Evolutionary conservation across 2,888 invertebrate species (phyloP).

Genomic region (Abrostola tripartita): DNA sequence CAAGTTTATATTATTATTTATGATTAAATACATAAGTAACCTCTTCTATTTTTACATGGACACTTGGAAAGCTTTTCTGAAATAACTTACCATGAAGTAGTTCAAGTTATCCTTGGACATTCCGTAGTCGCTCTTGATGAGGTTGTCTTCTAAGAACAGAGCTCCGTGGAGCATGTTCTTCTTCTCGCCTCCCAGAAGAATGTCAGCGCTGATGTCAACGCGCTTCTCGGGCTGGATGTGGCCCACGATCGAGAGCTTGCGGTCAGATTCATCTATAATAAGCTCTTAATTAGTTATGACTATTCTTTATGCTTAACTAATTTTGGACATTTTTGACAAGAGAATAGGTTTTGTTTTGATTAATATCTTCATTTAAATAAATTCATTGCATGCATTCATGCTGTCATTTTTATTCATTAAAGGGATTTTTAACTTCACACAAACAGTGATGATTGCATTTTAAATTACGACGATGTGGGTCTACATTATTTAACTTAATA

Average conservation of each 20-base stretch:
- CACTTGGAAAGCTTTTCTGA: background rate
- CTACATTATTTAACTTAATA: background rate
- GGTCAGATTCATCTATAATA: conserved; percentile 77
- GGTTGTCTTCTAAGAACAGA: conserved; percentile 89
- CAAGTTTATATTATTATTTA: too few species aligned
- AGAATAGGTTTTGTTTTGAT: too few species aligned
- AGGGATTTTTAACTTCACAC: too few species aligned
- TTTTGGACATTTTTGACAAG: background rate
- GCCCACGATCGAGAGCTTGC: conserved; percentile 86
- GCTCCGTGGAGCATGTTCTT: conserved; percentile 88
- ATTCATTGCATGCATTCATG: too few species aligned
- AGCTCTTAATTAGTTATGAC: background rate
- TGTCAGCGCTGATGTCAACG: conserved; percentile 89
- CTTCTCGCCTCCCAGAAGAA: conserved; percentile 85
- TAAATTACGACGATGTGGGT: too few species aligned
- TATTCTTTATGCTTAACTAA: background rate
- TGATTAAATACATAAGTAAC: too few species aligned
- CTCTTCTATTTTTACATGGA: background rate
- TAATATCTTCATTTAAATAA: too few species aligned
- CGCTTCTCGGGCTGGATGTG: conserved; percentile 89
- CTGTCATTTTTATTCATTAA: too few species aligned
- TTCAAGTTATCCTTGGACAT: conserved; percentile 89
- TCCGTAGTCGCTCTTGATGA: conserved; percentile 90
- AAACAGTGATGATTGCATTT: too few species aligned
- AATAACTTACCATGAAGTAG: conserved; percentile 83